Evolutionary conservation across 2,888 invertebrate species (phyloP).

Genomic region (Noctua janthe): DNA sequence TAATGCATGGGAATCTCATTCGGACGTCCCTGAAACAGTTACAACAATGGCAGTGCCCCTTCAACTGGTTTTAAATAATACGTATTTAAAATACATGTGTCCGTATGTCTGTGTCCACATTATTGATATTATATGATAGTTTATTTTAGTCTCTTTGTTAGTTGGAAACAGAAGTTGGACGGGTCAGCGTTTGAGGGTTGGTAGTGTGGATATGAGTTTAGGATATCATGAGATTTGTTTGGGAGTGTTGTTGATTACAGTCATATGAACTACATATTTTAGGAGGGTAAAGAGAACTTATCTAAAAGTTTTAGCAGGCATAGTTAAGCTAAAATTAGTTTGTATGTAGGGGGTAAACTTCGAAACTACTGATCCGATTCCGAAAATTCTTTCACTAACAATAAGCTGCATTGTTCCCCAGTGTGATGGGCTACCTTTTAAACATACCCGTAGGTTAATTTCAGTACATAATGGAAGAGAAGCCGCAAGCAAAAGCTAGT

Average conservation of each 20-base stretch:
- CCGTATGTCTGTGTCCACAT: constrained; percentile 85
- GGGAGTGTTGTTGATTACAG: not conserved
- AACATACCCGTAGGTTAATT: too few relatives aligned
- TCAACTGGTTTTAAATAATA: constrained; percentile 89
- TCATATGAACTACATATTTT: not conserved
- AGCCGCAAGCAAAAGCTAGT: too few relatives aligned
- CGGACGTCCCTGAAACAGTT: constrained; percentile 73
- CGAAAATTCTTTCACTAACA: too few relatives aligned
- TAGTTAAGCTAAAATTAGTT: too few relatives aligned
- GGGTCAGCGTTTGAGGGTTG: constrained; percentile 72
- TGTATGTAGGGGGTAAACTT: too few relatives aligned
- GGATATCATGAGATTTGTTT: constrained; percentile 24
- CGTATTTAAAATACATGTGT: constrained; percentile 90
- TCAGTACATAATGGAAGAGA: too few relatives aligned
- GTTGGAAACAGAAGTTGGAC: constrained; percentile 75
- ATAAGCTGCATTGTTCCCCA: too few relatives aligned
- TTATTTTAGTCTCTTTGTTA: constrained; percentile 81
- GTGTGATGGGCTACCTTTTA: too few relatives aligned
- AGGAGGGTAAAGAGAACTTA: not conserved
- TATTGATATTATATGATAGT: constrained; percentile 91
- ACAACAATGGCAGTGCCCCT: constrained; percentile 69
- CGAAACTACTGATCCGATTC: too few relatives aligned
- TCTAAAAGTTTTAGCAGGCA: not conserved
- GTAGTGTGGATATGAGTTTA: constrained; percentile 31
- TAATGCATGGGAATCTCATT: constrained; percentile 87